Evolutionary conservation across 2,113 vertebrate species (phyloP).

Genomic region (Aptenodytes forsteri): DNA sequence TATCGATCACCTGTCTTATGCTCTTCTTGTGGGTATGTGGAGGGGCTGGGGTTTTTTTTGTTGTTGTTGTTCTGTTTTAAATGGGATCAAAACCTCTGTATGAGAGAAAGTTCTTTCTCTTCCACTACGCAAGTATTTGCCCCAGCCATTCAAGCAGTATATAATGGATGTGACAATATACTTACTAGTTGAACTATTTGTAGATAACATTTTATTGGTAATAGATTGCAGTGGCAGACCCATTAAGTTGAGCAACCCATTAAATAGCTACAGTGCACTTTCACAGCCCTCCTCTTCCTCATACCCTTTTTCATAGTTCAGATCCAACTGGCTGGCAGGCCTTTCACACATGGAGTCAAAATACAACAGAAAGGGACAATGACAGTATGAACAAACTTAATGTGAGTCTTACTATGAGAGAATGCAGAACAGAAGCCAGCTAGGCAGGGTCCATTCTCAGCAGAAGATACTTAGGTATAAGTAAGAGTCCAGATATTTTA

Average conservation of each 20-base stretch:
- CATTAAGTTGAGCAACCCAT: neutral
- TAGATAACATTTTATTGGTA: neutral
- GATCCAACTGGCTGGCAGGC: neutral
- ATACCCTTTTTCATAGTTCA: neutral
- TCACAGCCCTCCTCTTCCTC: neutral
- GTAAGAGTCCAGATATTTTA: neutral
- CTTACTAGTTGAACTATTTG: neutral
- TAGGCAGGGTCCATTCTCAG: neutral
- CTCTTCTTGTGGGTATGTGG: neutral
- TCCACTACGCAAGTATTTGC: neutral
- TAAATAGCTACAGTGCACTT: neutral
- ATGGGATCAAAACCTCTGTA: neutral
- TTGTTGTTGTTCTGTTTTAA: neutral
- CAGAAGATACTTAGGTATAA: neutral
- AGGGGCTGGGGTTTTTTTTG: neutral
- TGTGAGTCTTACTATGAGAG: neutral
- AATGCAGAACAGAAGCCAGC: neutral
- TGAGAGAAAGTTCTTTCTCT: neutral
- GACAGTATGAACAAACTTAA: neutral
- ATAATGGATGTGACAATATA: neutral
- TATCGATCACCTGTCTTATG: neutral
- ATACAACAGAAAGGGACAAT: neutral
- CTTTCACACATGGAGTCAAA: neutral
- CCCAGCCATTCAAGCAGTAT: neutral
- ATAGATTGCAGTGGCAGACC: neutral